These are phyloP conservation scores for Sardina pilchardus DNA, from an alignment of 2,113 vertebrate species.

Conservation along the genomic window DNA sequence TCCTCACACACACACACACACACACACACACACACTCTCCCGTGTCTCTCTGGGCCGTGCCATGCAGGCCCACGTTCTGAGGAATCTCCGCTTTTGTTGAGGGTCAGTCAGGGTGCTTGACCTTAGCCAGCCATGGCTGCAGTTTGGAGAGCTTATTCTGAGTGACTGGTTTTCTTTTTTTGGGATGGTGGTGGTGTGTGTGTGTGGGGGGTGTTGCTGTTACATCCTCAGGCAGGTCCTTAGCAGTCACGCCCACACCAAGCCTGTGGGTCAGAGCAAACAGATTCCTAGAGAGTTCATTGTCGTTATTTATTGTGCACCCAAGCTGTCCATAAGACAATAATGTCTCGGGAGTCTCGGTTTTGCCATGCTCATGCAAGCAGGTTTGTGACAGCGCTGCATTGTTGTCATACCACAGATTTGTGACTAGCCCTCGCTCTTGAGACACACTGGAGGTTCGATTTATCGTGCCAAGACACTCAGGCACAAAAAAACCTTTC, in stretches of 20 bases:
- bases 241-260: not conserved
- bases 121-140: slow-evolving; percentile 50
- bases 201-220: not conserved
- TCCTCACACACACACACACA: not conserved
- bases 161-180: slow-evolving; percentile 22
- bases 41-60: slow-evolving; percentile 19
- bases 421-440: slow-evolving; percentile 9
- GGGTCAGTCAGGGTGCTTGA: slow-evolving; percentile 67
- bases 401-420: slow-evolving; percentile 54
- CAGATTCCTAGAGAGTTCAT: slow-evolving; percentile 6
- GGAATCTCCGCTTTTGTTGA: slow-evolving; percentile 54
- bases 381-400: slow-evolving; percentile 30
- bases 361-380: slow-evolving; percentile 4
- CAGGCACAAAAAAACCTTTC: not conserved
- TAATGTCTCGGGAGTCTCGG: not conserved
- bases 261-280: not conserved
- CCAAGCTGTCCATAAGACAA: slow-evolving; percentile 7
- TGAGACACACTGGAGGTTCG: not conserved
- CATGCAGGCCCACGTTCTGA: slow-evolving; percentile 41
- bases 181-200: too few species aligned
- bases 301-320: not conserved
- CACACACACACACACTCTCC: not conserved
- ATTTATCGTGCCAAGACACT: not conserved
- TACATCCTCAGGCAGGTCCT: not conserved
- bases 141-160: slow-evolving; percentile 46